Evolutionary conservation across 2,113 vertebrate genomes (phyloP), one percentile per base, ranked within the genome.

Genomic region (Pristiophorus japonicus): DNA sequence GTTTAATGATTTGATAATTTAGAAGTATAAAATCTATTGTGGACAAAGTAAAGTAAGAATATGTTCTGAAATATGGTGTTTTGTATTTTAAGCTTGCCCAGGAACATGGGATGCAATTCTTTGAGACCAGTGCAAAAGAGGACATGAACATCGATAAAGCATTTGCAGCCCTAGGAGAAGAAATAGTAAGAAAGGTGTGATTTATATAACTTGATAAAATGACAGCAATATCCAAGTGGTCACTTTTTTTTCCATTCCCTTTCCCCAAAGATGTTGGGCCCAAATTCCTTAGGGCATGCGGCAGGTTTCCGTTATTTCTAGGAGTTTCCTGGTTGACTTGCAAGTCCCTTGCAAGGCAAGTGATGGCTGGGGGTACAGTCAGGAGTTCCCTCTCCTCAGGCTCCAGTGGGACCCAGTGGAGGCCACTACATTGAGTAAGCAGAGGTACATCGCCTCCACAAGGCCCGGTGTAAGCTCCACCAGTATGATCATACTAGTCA

Each of bases 61-160:
- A 45, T 81, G 38, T 42, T 81, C 78, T 90, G 14, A 90, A 34
- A 90, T n/a, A 34, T 90, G 34, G 47, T 62, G 47, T 34, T 59
- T 91, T 95, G 38, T 0, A 96, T 97, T 97, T 97, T 90, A 97
- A 98, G 97, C 96, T 98, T 96, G 97, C 97, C 95, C 97, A 97
- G 97, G 97, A 98, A 95, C 96, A 97, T 55, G 97, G 97, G 94
- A 96, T 97, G 96, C 97, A 96, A 20, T 97, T 98, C 96, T 97
- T 97, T 97, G 97, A 98, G 96, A 98, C 97, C 85, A 98, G 97
- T 95, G 97, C 97, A 95, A 97, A 97, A 96, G 96, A 97, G 93
- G 97, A 97, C 11, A 96, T 97, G 96, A 98, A 98, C 95, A 97
- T 98, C 96, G 97, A 98, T 62, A 95, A 97, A 0, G 97, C 97